Evolutionary conservation across 2,888 invertebrate genomes (phyloP).

Genomic region (Dexiosoma caninum): DNA sequence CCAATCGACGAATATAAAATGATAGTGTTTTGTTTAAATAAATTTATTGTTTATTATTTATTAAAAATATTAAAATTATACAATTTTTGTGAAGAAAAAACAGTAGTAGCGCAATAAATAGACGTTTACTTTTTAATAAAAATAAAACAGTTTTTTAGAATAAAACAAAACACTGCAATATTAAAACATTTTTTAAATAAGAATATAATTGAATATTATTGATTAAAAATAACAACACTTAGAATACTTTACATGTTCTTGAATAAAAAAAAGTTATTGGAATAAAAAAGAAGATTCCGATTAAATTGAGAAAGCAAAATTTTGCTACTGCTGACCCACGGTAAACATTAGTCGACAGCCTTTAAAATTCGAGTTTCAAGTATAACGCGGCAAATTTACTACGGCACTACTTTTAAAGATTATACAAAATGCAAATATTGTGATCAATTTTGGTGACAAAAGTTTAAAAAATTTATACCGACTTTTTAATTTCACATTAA

Average conservation of each 20-base stretch:
- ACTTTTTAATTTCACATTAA: background rate
- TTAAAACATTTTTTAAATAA: background rate
- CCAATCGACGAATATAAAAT: background rate
- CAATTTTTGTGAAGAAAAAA: conserved; percentile 65
- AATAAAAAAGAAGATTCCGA: conserved; percentile 12
- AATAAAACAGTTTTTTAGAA: background rate
- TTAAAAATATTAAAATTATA: conserved; percentile 34
- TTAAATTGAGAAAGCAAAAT: background rate
- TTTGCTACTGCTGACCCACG: background rate
- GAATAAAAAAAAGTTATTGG: conserved; percentile 1
- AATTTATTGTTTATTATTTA: background rate
- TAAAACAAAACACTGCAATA: background rate
- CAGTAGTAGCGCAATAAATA: conserved; percentile 62
- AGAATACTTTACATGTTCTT: conserved; percentile 36
- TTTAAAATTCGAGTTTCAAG: background rate
- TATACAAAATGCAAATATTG: too few relatives aligned
- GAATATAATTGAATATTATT: background rate
- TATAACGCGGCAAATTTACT: too few relatives aligned
- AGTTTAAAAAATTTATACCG: too few relatives aligned
- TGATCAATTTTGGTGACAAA: too few relatives aligned
- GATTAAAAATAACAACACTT: conserved; percentile 56
- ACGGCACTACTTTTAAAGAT: too few relatives aligned
- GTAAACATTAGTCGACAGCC: background rate
- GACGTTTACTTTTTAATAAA: conserved; percentile 57
- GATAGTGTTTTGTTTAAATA: conserved; percentile 13